phyloP scores from a whole-genome alignment of 2,888 invertebrate species.

The Athalia circularis region DNA sequence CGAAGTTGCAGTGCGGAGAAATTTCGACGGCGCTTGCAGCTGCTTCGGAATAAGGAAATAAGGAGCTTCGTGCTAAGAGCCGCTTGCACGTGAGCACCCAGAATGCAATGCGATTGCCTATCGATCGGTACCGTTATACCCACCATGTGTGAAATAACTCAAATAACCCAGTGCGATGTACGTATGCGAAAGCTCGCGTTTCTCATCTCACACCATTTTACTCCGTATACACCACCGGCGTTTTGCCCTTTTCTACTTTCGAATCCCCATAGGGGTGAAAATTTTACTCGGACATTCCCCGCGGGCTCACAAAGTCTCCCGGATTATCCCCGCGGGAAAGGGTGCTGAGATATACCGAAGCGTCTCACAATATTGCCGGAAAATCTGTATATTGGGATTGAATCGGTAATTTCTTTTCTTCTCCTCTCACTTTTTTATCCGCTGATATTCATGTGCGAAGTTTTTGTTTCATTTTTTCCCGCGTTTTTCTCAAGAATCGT shows the following conservation, averaged over 20 bases:
- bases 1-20: neutral
- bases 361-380: conserved; percentile 60
- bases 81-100: conserved; percentile 27
- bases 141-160: conserved; percentile 63
- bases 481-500: neutral
- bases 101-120: conserved; percentile 60
- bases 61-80: conserved; percentile 4
- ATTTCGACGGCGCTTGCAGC: neutral
- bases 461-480: neutral
- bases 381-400: conserved; percentile 50
- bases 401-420: no score
- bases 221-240: neutral
- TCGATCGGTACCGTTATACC: conserved; percentile 57
- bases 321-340: conserved; percentile 33
- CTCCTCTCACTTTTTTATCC: neutral
- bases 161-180: conserved; percentile 52
- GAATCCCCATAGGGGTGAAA: conserved; percentile 25
- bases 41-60: neutral
- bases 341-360: conserved; percentile 57
- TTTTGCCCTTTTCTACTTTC: neutral
- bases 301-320: conserved; percentile 23
- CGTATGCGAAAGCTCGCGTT: conserved; percentile 29
- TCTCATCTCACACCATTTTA: neutral
- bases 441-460: neutral
- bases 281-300: conserved; percentile 46